phyloP scores from a whole-genome alignment of 2,797 vertebrate species.

The Steatocranus sp. region DNA sequence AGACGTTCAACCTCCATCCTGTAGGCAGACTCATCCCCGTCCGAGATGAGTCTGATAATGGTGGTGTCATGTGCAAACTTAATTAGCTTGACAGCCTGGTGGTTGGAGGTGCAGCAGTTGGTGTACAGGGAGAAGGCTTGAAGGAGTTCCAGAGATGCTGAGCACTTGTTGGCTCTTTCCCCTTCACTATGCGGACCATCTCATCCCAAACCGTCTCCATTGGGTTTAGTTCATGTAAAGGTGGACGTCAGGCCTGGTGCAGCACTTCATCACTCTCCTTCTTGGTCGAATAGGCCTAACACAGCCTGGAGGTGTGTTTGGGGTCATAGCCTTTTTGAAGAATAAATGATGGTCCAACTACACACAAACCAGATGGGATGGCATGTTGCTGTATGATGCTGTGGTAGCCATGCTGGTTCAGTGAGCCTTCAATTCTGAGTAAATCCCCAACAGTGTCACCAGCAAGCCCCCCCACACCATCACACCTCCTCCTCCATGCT shows the following conservation, averaged over 20 bases:
- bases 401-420: background rate
- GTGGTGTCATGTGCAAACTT: background rate
- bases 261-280: background rate
- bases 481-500: background rate
- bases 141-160: background rate
- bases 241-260: fast-evolving
- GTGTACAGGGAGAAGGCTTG: background rate
- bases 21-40: background rate
- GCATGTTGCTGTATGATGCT: background rate
- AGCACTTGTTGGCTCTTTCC: background rate
- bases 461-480: background rate
- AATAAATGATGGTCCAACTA: background rate
- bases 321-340: background rate
- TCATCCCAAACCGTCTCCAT: background rate
- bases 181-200: background rate
- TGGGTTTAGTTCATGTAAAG: background rate
- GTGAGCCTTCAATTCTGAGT: background rate
- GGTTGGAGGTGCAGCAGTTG: background rate
- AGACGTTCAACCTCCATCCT: background rate
- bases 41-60: background rate
- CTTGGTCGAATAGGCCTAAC: background rate
- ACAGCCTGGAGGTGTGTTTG: background rate
- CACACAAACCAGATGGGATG: background rate
- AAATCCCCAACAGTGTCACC: background rate
- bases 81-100: background rate